These are phyloP conservation scores for Drosophila sturtevanti DNA, from an alignment of 1,140 invertebrate genomes.

Conservation along the genomic window DNA sequence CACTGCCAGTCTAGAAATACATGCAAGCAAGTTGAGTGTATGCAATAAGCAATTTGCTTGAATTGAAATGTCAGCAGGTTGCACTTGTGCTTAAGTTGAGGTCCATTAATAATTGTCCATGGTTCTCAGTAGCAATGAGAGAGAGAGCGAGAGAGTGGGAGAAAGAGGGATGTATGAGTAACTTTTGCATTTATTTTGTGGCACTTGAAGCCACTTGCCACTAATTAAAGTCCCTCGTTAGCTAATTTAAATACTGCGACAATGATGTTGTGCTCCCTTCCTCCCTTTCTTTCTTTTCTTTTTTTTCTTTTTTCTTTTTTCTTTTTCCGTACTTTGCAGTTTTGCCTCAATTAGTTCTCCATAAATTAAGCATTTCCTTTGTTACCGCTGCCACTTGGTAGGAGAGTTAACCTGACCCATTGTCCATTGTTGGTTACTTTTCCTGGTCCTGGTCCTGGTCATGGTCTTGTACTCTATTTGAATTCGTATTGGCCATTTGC, in stretches of 20 bases:
- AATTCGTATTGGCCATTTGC: conserved; percentile 23
- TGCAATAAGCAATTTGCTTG: conserved; percentile 62
- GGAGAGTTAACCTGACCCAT: conserved; percentile 26
- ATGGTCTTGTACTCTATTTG: conserved; percentile 1
- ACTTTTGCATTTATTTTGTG: conserved; percentile 50
- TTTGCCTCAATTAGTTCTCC: conserved; percentile 55
- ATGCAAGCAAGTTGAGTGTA: conserved; percentile 24
- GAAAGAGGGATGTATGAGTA: conserved; percentile 56
- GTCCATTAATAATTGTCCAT: conserved; percentile 66
- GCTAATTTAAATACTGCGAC: conserved; percentile 65
- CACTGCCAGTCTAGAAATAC: conserved; percentile 52
- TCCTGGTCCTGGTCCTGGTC: neutral
- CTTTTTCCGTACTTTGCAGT: conserved; percentile 18
- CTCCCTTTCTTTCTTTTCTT: neutral
- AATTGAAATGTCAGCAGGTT: conserved; percentile 67
- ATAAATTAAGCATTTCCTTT: conserved; percentile 56
- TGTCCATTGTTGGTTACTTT: neutral
- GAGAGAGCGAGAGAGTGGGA: neutral
- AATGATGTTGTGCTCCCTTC: neutral
- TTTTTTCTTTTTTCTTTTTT: conserved; percentile 19
- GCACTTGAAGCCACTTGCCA: conserved; percentile 56
- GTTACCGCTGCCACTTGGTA: conserved; percentile 20
- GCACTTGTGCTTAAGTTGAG: conserved; percentile 36
- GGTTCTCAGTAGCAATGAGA: neutral
- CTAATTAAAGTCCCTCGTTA: conserved; percentile 73